A percentile compares a stretch with the other conserved stretches of the same genome.
These are phyloP conservation scores for Forpus xanthops DNA, from an alignment of 2,797 vertebrate species.

Conservation along the genomic window DNA sequence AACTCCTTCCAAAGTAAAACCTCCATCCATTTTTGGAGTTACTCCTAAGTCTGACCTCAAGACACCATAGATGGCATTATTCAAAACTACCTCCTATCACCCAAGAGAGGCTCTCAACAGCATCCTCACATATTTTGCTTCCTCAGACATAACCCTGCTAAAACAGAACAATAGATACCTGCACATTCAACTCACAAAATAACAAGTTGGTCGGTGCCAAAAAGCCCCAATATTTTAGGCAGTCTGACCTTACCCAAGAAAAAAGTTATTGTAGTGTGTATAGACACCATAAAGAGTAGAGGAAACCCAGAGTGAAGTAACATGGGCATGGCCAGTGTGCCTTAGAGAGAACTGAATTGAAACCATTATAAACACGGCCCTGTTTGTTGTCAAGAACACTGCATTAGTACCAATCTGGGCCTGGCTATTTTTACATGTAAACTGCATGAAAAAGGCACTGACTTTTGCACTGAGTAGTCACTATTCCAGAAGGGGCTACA, in stretches of 20 bases:
- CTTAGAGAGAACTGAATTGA: not conserved
- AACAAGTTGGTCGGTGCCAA: not conserved
- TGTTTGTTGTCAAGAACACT: not conserved
- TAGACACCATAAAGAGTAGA: not conserved
- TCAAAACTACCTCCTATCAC: not conserved
- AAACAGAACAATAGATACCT: not conserved
- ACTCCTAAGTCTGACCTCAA: not conserved
- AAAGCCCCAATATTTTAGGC: not conserved
- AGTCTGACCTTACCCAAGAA: not conserved
- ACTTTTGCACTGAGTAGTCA: not conserved
- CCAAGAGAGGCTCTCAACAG: not conserved
- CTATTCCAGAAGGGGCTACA: not conserved
- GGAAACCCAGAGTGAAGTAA: not conserved
- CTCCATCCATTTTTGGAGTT: not conserved
- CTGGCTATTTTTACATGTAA: not conserved
- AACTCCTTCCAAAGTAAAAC: not conserved
- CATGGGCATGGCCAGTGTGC: rapidly evolving
- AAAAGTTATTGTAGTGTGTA: not conserved
- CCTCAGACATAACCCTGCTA: not conserved
- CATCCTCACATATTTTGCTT: not conserved
- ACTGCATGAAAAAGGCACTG: not conserved
- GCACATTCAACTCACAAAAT: not conserved
- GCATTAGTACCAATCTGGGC: not conserved
- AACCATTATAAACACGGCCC: not conserved
- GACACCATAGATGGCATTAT: not conserved